Evolutionary conservation across 2,113 vertebrate genomes (phyloP).

Genomic region (Calidris pugnax): DNA sequence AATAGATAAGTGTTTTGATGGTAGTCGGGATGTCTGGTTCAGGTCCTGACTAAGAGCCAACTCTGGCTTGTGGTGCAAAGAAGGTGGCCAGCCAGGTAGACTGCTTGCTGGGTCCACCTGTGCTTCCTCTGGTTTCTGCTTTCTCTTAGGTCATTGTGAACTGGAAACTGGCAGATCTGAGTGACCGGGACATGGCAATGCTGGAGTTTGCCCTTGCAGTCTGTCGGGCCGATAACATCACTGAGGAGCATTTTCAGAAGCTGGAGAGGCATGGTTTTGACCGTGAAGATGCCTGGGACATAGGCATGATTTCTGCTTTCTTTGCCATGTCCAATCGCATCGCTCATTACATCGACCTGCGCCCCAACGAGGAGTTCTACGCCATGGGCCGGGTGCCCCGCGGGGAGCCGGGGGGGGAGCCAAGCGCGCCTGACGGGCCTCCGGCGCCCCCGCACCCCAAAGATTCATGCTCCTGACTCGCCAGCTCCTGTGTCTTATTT

Average conservation of each 20-base stretch:
- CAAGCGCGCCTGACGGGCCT: fast-evolving
- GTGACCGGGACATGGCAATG: slow-evolving; percentile 76
- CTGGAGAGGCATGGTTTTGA: slow-evolving; percentile 82
- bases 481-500: background rate
- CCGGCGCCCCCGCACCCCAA: background rate
- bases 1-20: background rate
- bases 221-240: slow-evolving; percentile 80
- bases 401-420: background rate
- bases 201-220: slow-evolving; percentile 84
- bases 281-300: slow-evolving; percentile 86
- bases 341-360: slow-evolving; percentile 80
- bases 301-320: slow-evolving; percentile 82
- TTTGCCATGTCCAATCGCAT: slow-evolving; percentile 85
- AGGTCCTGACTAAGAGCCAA: background rate
- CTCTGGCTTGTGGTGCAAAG: background rate
- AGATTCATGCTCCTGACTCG: no score
- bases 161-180: slow-evolving; percentile 79
- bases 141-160: slow-evolving; percentile 79
- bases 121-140: background rate
- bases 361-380: slow-evolving; percentile 84
- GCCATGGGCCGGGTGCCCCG: slow-evolving; percentile 73
- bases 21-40: background rate
- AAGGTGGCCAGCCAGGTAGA: no score
- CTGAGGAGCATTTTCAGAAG: slow-evolving; percentile 78
- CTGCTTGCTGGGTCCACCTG: no score